Base-by-base conservation (phyloP, 53 echinoderm and acorn worm species). In the Paracentrotus lividus region DNA sequence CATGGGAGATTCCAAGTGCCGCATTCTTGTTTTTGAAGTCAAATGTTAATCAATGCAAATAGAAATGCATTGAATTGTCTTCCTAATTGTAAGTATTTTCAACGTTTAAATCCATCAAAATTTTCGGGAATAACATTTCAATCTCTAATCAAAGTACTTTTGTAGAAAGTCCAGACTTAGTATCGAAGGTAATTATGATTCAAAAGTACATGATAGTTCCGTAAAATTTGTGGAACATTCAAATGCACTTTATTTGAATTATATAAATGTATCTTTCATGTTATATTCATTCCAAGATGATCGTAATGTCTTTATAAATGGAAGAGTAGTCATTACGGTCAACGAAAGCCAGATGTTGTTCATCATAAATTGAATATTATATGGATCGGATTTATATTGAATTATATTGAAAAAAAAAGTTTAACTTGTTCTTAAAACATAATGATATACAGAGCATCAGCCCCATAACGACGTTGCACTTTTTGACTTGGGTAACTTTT, bases 11-110 rank as follows among this genome's bases (percentile, higher is more conserved):
- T 27, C 69, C 8, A 90, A 49, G 90, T 42, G 66, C 69, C 90
- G 90, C 90, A 31, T 27, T 81, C 81, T 81, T 72, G 47, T 90
- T 90, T 90, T 90, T 90, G 90, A 90, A 90, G 90, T 90, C 72
- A 90, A 90, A 90, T 90, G 90, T 90, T 90, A 90, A 90, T 90
- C 49, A 44, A 90, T 90, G 90, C 75, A 68, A 26, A 47, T 33
- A 69, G 14, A 49, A 56, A 90, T 45, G 20, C 24, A 44, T 36
- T 29, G 69, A 31, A 90, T 72, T 90, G 36, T 66, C 72, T 68
- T 27, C 29, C 66, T 90, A 90, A 89, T 81, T 81, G 81, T 47
- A 33, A 34, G 54, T 34, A 57, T 87, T 85, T 32, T 34, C 54
- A 87, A 55, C 20, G 57, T 87, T 87, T 87, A 45, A 81, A 47